phyloP scores from a whole-genome alignment of 2,113 vertebrate species.

The Leptobrachium leishanense region DNA sequence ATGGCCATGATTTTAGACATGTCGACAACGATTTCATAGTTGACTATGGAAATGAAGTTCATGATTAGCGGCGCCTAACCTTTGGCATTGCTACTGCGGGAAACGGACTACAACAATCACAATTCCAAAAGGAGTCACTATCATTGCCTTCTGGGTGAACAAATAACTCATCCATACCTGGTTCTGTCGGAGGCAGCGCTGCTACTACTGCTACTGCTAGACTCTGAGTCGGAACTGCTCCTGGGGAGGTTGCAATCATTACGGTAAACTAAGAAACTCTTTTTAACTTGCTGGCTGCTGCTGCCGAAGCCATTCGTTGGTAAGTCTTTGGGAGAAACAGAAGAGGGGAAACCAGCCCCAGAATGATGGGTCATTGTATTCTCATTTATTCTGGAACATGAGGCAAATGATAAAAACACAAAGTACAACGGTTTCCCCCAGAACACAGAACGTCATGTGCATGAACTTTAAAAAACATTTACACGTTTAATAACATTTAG shows the following conservation, averaged over 20 bases:
- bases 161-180: conserved; percentile 70
- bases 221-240: conserved; percentile 95
- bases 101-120: no score
- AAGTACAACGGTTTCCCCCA: not conserved
- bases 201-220: conserved; percentile 95
- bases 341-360: conserved; percentile 14
- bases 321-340: conserved; percentile 70
- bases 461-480: no score
- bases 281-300: conserved; percentile 89
- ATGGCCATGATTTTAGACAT: no score
- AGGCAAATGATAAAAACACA: not conserved
- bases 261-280: conserved; percentile 95
- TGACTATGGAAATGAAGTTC: no score
- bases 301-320: conserved; percentile 92
- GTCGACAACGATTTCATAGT: no score
- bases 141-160: no score
- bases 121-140: no score
- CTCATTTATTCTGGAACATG: not conserved
- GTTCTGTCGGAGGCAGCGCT: conserved; percentile 95
- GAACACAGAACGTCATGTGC: no score
- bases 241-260: conserved; percentile 91
- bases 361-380: not conserved
- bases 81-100: no score
- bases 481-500: no score
- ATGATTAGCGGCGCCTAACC: no score